Base-by-base conservation (phyloP, 2,888 invertebrate genomes). In the Loripinus fragilis region DNA sequence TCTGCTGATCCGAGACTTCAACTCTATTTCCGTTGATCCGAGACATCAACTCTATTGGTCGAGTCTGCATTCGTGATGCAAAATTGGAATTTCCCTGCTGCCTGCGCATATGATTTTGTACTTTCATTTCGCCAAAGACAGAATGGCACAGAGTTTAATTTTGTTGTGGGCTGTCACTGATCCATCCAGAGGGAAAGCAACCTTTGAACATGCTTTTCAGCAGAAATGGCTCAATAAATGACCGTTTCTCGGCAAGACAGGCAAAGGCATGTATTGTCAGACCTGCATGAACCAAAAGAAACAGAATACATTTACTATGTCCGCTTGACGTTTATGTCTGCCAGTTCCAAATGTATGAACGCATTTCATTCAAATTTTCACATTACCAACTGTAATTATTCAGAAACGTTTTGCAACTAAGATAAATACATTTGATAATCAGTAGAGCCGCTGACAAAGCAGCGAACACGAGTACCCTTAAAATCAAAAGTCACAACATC, bases 181-280 rank as follows among this genome's bases (percentile, higher is more conserved):
- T 30, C 60, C 60, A 3, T 20, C 30, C 5, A 33, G 15, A 23
- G 33, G 33, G 60, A 60, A 60, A 33, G 33, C 30, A 20, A 60
- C 30, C 15, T 60, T 60, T 33, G 60, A 60, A 60, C 60, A 60
- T 20, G 12, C 17, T 1, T 60, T 10, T 33, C 60, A 60, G 20
- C 10, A 60, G 8, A 60, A 60, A 60, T 60, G 60, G 60, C 60
- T 17, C 30, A 33, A 60, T 15, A 60, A 60, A 33, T 60, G 60
- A 33, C 60, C 60, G 15, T 60, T 60, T 33, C 60, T 60, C 1
- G 1, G 10, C 2, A 60, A 60, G 33, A 60, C 60, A 20, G 60
- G 33, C 1, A 60, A 60, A 20, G 60, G 60, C 30, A 60, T 60
- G 60, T 60, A 33, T 20, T 60, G 60, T 20, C 60, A 60, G 60